phyloP scores from a whole-genome alignment of 2,797 vertebrate species.

The Gymnoscopelus braueri region DNA sequence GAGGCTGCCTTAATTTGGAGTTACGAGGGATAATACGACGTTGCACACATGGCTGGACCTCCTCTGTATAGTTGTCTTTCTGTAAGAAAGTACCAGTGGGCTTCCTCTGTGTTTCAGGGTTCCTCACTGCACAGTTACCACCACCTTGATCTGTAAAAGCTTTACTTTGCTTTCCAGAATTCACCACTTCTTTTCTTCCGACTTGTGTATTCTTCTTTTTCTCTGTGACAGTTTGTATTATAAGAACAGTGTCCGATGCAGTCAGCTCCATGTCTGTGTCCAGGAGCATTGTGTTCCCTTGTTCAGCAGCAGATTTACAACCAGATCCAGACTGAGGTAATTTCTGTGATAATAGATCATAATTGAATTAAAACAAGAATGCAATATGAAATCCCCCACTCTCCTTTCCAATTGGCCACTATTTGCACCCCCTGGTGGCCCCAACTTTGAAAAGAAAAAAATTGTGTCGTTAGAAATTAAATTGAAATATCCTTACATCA shows the following conservation, averaged over 20 bases:
- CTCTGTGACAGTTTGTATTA: constrained; percentile 1
- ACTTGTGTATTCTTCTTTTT: constrained; percentile 9
- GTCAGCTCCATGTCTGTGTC: constrained; percentile 5
- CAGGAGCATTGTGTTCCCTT: neutral
- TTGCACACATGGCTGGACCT: neutral
- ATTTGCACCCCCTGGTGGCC: too few species aligned
- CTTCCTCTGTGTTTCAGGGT: neutral
- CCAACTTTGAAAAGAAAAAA: too few species aligned
- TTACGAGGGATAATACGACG: constrained; percentile 49
- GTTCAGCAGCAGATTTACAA: neutral
- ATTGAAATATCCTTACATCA: too few species aligned
- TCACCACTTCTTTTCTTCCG: neutral
- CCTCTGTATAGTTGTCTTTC: neutral
- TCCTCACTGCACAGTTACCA: neutral
- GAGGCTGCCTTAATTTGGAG: constrained; percentile 50
- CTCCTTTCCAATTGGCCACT: too few species aligned
- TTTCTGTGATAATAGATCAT: too few species aligned
- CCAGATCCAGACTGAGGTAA: too few species aligned
- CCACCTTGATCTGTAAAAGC: constrained; percentile 17
- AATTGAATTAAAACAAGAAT: too few species aligned
- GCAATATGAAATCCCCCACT: too few species aligned
- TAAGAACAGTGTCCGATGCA: neutral
- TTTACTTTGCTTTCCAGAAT: constrained; percentile 13
- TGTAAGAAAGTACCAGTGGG: neutral
- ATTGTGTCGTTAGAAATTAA: too few species aligned